Evolutionary conservation across 2,113 vertebrate species (phyloP), one percentile per base, ranked within the genome.

Genomic region (Cololabis saira): DNA sequence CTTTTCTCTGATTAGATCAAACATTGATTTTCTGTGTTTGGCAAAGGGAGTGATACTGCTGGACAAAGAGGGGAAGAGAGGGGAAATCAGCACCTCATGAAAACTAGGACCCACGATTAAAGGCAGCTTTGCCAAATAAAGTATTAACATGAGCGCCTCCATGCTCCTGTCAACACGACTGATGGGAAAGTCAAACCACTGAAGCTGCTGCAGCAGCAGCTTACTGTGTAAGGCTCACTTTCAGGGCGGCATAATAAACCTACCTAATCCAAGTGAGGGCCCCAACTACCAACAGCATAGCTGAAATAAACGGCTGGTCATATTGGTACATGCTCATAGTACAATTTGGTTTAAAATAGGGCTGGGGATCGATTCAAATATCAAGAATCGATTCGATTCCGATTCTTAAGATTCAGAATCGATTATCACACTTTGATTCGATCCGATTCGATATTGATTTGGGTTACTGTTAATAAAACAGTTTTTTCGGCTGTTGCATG

Each of bases 11-110:
- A 86, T 90, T 80, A 74, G 70, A 82, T 73, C 72, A 82, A 67
- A 71, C 69, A 87, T 84, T 80, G 84, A 90, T 89, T 87, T 88
- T 84, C 61, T 74, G 68, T 58, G 41, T 78, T 57, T 67, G 71
- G 72, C 67, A 85, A 80, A 83, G 59, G 47, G 57, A 70, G 27
- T 72, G 67, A 71, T 63, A 43, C 41, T 77, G 63, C 17, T 43
- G 49, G 60, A 47, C 40, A 43, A 42, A 37, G 42, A 42, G 49
- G 37, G 49, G 19, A 55, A 17, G 3, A 58, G 44, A 68, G 43
- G 24, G 16, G 55, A 63, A 61, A 51, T 60, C 14, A 48, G 54
- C 13, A 27, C 51, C 47, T 57, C 57, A 67, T 53, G 68, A 51
- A 74, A 81, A 48, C 57, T 51, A 52, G 45, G 71, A 74, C 15